These are phyloP conservation scores for Pluvianellus socialis DNA, from an alignment of 2,113 vertebrate genomes.

Conservation along the genomic window DNA sequence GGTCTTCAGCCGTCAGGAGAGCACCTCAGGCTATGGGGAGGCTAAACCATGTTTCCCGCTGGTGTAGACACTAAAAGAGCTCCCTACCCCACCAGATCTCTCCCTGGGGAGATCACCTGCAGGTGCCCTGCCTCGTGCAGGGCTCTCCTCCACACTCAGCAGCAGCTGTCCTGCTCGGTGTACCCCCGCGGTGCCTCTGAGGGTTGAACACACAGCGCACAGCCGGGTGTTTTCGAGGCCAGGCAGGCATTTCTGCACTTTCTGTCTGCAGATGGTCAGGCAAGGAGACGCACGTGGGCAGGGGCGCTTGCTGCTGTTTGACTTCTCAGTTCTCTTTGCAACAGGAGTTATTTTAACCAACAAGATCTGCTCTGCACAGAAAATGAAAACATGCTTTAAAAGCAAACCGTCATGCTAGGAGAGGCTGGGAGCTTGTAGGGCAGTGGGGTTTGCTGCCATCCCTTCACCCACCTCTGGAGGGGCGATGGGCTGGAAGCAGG, in stretches of 20 bases:
- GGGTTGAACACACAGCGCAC: background rate
- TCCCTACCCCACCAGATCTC: background rate
- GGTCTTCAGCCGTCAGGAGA: background rate
- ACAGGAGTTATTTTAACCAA: background rate
- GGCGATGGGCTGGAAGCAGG: fast-evolving
- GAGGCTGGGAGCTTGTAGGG: background rate
- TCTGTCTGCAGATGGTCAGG: background rate
- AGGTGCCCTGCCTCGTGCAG: background rate
- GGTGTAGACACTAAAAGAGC: background rate
- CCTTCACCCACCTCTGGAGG: background rate
- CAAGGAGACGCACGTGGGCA: background rate
- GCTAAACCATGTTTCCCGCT: background rate
- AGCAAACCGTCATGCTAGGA: background rate
- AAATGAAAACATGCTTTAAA: background rate
- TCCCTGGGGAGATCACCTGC: fast-evolving
- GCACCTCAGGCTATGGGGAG: background rate
- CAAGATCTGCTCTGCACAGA: background rate
- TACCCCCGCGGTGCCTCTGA: too few species aligned
- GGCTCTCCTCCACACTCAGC: background rate
- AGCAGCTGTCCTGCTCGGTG: background rate
- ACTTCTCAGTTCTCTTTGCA: background rate
- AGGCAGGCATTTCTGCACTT: background rate
- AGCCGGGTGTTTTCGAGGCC: background rate
- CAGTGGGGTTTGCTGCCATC: background rate
- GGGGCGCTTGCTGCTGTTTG: background rate